A percentile compares a stretch with the other conserved stretches of the same genome.
Conservation (phyloP, 1,140 invertebrate species). For the Eriosoma lanigerum region DNA sequence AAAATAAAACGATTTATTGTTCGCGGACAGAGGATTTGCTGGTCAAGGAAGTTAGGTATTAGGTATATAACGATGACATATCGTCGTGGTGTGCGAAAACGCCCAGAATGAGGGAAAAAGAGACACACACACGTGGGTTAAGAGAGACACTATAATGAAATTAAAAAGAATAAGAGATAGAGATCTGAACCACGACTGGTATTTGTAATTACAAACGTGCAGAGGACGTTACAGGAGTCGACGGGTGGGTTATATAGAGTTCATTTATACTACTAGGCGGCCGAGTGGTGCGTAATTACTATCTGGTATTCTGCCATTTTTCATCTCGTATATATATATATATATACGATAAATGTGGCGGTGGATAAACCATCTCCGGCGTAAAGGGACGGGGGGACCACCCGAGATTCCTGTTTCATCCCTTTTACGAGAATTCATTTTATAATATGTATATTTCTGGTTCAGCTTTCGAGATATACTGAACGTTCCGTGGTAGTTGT, state of each 20-base stretch:
- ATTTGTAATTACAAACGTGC: constrained; percentile 46
- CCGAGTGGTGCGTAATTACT: constrained; percentile 46
- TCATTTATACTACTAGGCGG: constrained; percentile 31
- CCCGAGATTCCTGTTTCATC: constrained; percentile 37
- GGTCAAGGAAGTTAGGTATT: background rate
- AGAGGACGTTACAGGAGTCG: background rate
- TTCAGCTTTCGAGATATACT: no score
- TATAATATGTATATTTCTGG: background rate
- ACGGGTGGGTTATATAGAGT: constrained; percentile 10
- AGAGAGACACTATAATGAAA: no score
- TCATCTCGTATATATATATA: background rate
- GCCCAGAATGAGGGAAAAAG: no score
- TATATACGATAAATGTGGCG: background rate
- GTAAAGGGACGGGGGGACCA: background rate
- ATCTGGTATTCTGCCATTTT: constrained; percentile 45
- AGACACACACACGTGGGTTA: no score
- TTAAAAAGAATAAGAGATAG: background rate
- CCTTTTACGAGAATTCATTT: constrained; percentile 16
- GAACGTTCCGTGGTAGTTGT: background rate
- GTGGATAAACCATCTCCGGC: background rate
- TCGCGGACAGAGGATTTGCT: background rate
- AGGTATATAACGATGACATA: background rate
- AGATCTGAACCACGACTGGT: constrained; percentile 35
- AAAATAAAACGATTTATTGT: no score
- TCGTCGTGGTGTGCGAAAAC: no score